phyloP scores from a whole-genome alignment of 1,140 invertebrate genomes.

The Brachionus asplanchnoidis region DNA sequence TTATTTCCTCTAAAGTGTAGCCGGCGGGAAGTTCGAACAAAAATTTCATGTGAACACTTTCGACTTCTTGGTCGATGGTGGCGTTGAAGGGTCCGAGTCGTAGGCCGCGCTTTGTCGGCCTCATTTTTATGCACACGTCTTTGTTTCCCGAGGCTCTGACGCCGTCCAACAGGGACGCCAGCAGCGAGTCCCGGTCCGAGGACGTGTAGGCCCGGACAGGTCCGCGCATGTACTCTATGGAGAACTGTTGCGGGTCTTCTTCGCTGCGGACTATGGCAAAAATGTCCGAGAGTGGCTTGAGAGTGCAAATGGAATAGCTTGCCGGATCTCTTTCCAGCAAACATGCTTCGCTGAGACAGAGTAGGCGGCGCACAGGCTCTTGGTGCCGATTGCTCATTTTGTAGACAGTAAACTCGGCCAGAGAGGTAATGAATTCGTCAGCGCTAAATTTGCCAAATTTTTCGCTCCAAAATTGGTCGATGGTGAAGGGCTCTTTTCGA shows the following conservation, averaged over 20 bases:
- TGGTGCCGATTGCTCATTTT: slow-evolving; percentile 74
- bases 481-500: slow-evolving; percentile 71
- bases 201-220: slow-evolving; percentile 78
- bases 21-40: slow-evolving; percentile 67
- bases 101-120: slow-evolving; percentile 71
- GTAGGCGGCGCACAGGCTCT: slow-evolving; percentile 67
- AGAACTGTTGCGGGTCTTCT: slow-evolving; percentile 85
- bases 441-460: slow-evolving; percentile 82
- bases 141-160: slow-evolving; percentile 90
- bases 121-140: slow-evolving; percentile 91
- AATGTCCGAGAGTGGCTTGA: slow-evolving; percentile 79
- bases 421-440: slow-evolving; percentile 80
- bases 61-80: slow-evolving; percentile 87
- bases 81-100: slow-evolving; percentile 69
- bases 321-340: slow-evolving; percentile 90
- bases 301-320: slow-evolving; percentile 83
- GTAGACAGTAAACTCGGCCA: slow-evolving; percentile 84
- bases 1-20: slow-evolving; percentile 66
- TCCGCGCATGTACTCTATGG: slow-evolving; percentile 88
- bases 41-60: slow-evolving; percentile 77
- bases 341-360: slow-evolving; percentile 93
- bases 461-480: slow-evolving; percentile 76
- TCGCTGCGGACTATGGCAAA: slow-evolving; percentile 74
- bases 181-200: slow-evolving; percentile 79
- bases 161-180: slow-evolving; percentile 90